These are phyloP conservation scores for Momotus momota DNA, from an alignment of 2,797 vertebrate species.

Conservation along the genomic window DNA sequence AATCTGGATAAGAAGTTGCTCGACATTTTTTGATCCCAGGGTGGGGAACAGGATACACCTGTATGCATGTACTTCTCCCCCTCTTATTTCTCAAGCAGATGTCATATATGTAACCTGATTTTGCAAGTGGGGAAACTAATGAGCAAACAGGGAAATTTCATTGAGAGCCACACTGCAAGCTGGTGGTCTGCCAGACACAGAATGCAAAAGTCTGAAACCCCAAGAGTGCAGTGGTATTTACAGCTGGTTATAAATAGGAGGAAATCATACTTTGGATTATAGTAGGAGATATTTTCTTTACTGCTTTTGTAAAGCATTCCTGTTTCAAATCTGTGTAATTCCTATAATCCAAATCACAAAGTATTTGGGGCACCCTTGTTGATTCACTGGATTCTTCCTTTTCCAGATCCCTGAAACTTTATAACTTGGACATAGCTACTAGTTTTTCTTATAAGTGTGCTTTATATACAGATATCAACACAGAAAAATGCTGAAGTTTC, in stretches of 20 bases:
- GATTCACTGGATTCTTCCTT: background rate
- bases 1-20: background rate
- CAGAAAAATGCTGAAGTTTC: background rate
- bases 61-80: background rate
- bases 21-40: background rate
- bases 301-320: background rate
- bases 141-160: background rate
- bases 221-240: background rate
- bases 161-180: fast-evolving
- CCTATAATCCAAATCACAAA: background rate
- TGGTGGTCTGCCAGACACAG: background rate
- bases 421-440: background rate
- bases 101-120: background rate
- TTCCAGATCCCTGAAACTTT: background rate
- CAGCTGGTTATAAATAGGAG: background rate
- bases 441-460: background rate
- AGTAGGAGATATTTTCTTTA: background rate
- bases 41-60: background rate
- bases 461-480: constrained; percentile 9
- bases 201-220: background rate
- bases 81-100: background rate
- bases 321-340: background rate
- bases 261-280: background rate
- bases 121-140: background rate
- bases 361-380: background rate